A percentile compares a stretch with the other conserved stretches of the same genome.
Evolutionary conservation across 2,888 invertebrate species (phyloP).

Genomic region (Drosophila mettleri): DNA sequence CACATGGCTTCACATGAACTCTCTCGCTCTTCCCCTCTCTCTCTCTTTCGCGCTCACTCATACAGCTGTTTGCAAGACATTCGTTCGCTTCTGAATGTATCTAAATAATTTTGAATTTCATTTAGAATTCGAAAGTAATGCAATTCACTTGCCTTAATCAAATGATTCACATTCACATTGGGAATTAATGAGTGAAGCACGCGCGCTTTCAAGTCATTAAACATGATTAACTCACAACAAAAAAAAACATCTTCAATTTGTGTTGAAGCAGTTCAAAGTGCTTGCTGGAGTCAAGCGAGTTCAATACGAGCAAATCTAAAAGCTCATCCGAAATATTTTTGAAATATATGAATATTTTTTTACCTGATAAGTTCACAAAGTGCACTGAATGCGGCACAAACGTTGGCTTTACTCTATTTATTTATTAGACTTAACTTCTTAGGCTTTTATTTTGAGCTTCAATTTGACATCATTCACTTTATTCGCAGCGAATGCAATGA

Average conservation of each 20-base stretch:
- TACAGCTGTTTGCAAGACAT: background rate
- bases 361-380: background rate
- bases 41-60: background rate
- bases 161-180: background rate
- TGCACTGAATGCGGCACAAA: background rate
- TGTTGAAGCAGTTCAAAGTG: background rate
- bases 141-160: background rate
- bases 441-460: background rate
- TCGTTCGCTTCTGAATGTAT: background rate
- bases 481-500: background rate
- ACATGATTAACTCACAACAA: background rate
- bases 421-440: too few relatives aligned
- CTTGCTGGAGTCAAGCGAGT: background rate
- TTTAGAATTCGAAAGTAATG: conserved; percentile 11
- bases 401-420: background rate
- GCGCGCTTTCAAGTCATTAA: background rate
- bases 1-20: conserved; percentile 31
- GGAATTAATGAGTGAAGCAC: background rate
- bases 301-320: background rate
- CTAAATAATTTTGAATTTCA: background rate
- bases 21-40: background rate
- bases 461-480: background rate
- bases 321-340: background rate
- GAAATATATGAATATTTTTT: too few relatives aligned
- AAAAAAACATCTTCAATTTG: background rate